Base-by-base conservation (phyloP, 2,113 vertebrate species). In the Lepisosteus osseus region DNA sequence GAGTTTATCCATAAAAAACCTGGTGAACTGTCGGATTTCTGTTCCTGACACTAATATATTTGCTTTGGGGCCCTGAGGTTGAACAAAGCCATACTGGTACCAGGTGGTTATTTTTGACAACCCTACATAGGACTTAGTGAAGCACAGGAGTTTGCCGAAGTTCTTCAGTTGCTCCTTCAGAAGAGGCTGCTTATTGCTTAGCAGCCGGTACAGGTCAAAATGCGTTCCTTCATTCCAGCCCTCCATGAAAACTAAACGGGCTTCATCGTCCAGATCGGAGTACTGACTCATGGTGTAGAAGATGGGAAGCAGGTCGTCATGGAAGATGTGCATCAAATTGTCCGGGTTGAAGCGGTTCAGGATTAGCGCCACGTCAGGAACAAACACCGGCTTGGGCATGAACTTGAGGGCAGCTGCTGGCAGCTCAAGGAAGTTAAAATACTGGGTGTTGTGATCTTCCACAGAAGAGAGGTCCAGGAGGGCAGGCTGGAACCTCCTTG, bases 21-120 rank as follows among this genome's bases (percentile, higher is more conserved):
- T 86, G 0, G 95, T 86, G 74, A 99, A 99, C 84, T 95, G 95
- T 3, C 95, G 92, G 78, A 99, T 93, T 90, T 99, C 97, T 0
- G 91, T 94, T 55, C 97, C 97, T 0, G 97, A 98, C 69, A 99
- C 93, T 29, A 99, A 83, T 80, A 98, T 94, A 83, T 98, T 99
- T 73, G 97, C 96, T 82, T 98, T 99, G 0, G 97, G 96, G 4
- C 97, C 97, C 78, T 99, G 97, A 0, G 97, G 97, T 77, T 99
- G 97, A 17, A 98, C 94, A 71, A 99, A 99, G 11, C 97, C 97
- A 0, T 99, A 99, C 76, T 99, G 97, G 85, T 99, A 99, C 97
- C 97, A 99, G 14, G 97, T 99, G 59, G 97, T 98, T 90, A 92
- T 90, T 87, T 99, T 99, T 78, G 96, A 97, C 66, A 99, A 85